Evolutionary conservation across 2,888 invertebrate genomes (phyloP), one percentile per base, ranked within the genome.

Genomic region (Stomorhina lunata): DNA sequence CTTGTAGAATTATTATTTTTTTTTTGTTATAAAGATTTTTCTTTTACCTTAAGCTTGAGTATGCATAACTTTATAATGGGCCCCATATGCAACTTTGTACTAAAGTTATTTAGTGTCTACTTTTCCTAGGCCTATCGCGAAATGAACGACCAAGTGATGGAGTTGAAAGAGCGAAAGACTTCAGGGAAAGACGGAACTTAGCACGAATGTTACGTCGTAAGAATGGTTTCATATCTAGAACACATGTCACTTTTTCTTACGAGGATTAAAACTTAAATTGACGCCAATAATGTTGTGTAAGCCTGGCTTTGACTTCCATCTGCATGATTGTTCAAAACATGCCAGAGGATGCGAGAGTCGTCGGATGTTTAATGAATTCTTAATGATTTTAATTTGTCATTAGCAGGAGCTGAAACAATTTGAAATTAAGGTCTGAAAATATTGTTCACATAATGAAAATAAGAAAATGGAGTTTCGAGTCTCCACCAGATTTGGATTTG

Each of bases 161-260:
- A 68, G 37, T 34, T 53, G 15, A 34, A 53, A 53, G n/a, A n/a
- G 34, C 15, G n/a, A 50, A 15, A 59, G 53, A 59, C 50, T 17
- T 40, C 40, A 32, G 53, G 29, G 20, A 66, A 75, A 55, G 50
- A 12, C 22, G 53, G 27, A 27, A 65, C 15, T 12, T 61, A 40
- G 48, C 57, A 76, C 45, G 66, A 48, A 48, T 29, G 37, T 75
- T 34, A 76, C 48, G 66, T 68, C 65, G 34, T 17, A 63, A 65
- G 57, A 29, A 79, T 59, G 75, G 65, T 75, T 78, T 57, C 65
- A 79, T 82, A 82, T 82, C 82, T 82, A 75, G 82, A 82, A 82
- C 82, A 82, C 79, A 82, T 82, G 82, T 82, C 82, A 82, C 75
- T 82, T 82, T 82, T 82, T 76, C 79, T 82, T 82, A 79, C 82